Evolutionary conservation across 2,888 invertebrate genomes (phyloP).

Genomic region (Oxytorus armatus): DNA sequence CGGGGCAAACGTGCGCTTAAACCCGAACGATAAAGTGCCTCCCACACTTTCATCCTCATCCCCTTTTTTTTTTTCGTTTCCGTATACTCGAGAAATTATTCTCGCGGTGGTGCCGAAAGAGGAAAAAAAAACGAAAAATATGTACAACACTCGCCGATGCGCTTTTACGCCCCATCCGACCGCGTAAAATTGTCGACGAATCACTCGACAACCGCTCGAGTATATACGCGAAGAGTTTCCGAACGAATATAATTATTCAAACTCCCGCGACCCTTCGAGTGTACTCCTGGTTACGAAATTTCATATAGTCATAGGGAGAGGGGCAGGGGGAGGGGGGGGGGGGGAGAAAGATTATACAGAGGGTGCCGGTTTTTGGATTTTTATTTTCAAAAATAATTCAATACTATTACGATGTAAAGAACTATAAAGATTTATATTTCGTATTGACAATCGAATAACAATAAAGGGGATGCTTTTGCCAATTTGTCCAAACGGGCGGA

Average conservation of each 20-base stretch:
- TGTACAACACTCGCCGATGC: background rate
- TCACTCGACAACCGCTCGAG: conserved; percentile 52
- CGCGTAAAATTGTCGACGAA: conserved; percentile 26
- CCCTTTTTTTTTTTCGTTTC: background rate
- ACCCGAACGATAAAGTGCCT: conserved; percentile 2
- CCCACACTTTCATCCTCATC: background rate
- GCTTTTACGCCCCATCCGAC: background rate
- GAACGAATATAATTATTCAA: conserved; percentile 52
- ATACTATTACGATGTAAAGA: too few relatives aligned
- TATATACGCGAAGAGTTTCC: conserved; percentile 34
- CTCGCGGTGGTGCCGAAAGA: too few relatives aligned
- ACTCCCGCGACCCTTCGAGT: conserved; percentile 19
- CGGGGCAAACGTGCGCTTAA: background rate
- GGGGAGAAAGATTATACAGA: background rate
- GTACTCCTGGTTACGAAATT: conserved; percentile 6
- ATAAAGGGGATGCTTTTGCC: too few relatives aligned
- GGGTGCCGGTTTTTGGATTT: background rate
- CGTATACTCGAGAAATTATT: background rate
- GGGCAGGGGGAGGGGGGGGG: background rate
- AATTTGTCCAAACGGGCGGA: too few relatives aligned
- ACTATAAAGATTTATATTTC: too few relatives aligned
- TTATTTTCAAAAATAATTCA: too few relatives aligned
- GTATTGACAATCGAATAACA: too few relatives aligned
- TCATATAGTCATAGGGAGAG: conserved; percentile 4
- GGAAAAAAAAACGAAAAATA: background rate